A percentile compares a stretch with the other conserved stretches of the same genome.
Evolutionary conservation across 2,113 vertebrate genomes (phyloP).

Genomic region (Monarcha castaneiventris): DNA sequence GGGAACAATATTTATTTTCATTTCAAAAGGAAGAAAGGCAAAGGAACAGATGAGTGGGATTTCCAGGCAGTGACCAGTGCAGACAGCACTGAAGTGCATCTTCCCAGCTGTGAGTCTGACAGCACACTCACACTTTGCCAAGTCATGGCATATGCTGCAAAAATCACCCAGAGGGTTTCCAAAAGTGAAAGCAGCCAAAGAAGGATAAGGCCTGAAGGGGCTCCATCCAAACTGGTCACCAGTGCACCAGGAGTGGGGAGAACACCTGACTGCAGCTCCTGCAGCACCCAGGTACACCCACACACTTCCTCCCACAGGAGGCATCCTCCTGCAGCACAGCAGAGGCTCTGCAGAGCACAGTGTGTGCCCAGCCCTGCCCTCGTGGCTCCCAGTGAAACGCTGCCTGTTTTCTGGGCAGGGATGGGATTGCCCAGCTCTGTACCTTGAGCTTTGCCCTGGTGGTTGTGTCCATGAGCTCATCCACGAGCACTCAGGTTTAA

Average conservation of each 20-base stretch:
- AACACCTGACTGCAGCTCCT: background rate
- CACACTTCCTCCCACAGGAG: background rate
- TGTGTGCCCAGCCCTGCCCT: background rate
- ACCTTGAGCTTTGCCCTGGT: background rate
- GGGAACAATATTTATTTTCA: background rate
- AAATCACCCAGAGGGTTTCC: background rate
- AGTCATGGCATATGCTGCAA: background rate
- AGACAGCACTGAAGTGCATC: background rate
- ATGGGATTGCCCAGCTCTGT: background rate
- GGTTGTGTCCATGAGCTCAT: background rate
- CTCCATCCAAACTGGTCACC: background rate
- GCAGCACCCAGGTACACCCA: background rate
- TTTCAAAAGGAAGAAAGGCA: background rate
- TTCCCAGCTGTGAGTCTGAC: background rate
- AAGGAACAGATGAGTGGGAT: background rate
- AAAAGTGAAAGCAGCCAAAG: background rate
- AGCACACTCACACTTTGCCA: background rate
- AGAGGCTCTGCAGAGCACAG: background rate
- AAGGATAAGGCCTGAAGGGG: background rate
- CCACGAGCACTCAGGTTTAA: background rate
- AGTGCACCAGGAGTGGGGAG: background rate
- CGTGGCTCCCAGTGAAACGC: background rate
- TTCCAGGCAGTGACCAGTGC: background rate
- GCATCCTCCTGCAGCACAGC: background rate
- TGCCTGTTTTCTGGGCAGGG: background rate